Evolutionary conservation across 53 echinoderm and acorn worm species (phyloP).

Genomic region (Henricia sp.): DNA sequence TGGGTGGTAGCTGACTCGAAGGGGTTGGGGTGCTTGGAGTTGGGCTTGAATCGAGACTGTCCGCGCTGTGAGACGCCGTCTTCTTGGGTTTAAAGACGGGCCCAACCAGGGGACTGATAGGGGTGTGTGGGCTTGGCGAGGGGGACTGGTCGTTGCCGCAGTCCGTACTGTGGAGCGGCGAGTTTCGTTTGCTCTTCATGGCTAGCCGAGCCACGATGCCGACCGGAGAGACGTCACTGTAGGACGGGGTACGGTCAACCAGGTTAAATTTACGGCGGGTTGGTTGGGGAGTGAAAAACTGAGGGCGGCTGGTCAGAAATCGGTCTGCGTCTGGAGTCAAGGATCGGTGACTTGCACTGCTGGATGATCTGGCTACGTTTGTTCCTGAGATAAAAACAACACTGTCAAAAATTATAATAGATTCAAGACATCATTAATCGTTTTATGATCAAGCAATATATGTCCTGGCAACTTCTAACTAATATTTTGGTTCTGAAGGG

Average conservation of each 20-base stretch:
- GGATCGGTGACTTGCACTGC: too few species aligned
- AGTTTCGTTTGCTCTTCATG: background rate
- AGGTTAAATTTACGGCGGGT: slow-evolving; percentile 57
- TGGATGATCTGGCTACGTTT: too few species aligned
- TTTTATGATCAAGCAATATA: too few species aligned
- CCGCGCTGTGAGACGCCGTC: too few species aligned
- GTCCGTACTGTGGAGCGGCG: background rate
- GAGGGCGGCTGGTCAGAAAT: background rate
- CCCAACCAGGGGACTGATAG: background rate
- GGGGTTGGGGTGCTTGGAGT: too few species aligned
- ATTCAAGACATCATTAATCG: too few species aligned
- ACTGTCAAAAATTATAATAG: too few species aligned
- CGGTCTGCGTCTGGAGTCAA: too few species aligned
- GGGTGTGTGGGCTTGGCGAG: slow-evolving; percentile 28
- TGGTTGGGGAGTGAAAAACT: slow-evolving; percentile 53
- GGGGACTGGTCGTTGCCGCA: slow-evolving; percentile 26
- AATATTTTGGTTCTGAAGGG: too few species aligned
- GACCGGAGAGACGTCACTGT: slow-evolving; percentile 6
- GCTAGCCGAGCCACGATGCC: slow-evolving; percentile 25
- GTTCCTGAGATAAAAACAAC: background rate
- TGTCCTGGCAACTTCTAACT: too few species aligned
- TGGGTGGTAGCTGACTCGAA: too few species aligned
- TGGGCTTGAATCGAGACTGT: too few species aligned
- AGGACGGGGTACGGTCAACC: slow-evolving; percentile 26
- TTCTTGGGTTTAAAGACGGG: slow-evolving; percentile 5